Conservation (phyloP, 2,113 vertebrate species). For the Brachypteracias leptosomus region DNA sequence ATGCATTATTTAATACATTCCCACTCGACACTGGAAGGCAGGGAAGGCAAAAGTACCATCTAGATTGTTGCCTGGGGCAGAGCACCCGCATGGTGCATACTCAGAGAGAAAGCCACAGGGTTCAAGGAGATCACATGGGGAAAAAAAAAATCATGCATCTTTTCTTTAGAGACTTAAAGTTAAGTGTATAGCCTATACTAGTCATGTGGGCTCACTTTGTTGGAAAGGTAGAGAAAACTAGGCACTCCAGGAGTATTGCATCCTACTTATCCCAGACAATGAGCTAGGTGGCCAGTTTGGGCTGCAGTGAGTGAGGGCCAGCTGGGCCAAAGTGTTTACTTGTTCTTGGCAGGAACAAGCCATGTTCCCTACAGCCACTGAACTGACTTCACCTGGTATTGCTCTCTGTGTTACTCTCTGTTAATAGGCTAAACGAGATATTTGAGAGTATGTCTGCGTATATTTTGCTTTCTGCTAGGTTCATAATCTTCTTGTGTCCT, state of each 20-base stretch:
- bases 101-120: not conserved
- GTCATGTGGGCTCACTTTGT: not conserved
- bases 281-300: not conserved
- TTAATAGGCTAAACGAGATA: not conserved
- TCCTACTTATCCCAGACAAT: not conserved
- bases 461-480: not conserved
- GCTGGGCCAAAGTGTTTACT: not conserved
- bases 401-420: not conserved
- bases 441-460: not conserved
- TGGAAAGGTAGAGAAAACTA: not conserved
- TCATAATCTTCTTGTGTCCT: not conserved
- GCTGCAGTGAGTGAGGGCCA: not conserved
- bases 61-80: not conserved
- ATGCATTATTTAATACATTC: not conserved
- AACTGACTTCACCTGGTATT: not conserved
- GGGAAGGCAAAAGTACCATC: not conserved
- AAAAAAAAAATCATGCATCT: not conserved
- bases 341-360: not conserved
- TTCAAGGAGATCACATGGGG: not conserved
- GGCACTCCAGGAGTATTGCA: not conserved
- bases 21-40: not conserved
- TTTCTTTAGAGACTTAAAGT: not conserved
- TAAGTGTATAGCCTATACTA: not conserved
- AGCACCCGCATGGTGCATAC: not conserved
- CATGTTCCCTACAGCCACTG: not conserved